Base-by-base conservation (phyloP, 1,140 invertebrate species). In the Drosophila nikananu region DNA sequence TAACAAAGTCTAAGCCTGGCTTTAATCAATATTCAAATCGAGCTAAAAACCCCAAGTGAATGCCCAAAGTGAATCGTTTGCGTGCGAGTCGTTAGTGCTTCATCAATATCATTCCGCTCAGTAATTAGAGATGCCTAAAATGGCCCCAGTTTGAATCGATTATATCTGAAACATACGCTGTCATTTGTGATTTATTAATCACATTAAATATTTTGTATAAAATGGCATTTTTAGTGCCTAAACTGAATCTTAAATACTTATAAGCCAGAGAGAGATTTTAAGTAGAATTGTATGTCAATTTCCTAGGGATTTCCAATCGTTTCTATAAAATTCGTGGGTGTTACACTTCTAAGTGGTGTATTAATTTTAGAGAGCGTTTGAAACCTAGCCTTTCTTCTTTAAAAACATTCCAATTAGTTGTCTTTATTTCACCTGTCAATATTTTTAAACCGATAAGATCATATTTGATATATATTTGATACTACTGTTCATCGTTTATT, bases 1-100 rank as follows among this genome's bases (percentile, higher is more conserved):
- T 12, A 42, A 66, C 55, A 81, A 78, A 21, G 61, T 65, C 25
- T 70, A 65, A 83, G 65, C 62, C 62, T 42, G 80, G 74, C 39
- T 74, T 62, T 42, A 70, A 79, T 52, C 54, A 41, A 37, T 55
- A 71, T 71, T 71, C 15, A 67, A 71, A 71, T 27, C 23, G 19
- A 52, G 41, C 5, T 67, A 17, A 51, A 46, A 68, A 17, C 21
- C 32, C 52, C 21, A 35, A 35, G 52, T 35, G 52, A 54, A 54
- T 54, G 52, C 19, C 19, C 19, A 19, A 52, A 21, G 21, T 63
- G 23, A 48, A 46, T 12, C 41, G 41, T 25, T 67, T 35, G 67
- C 48, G 37, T 66, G 39, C 39, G 25, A 35, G 27, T 63, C 12
- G 39, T 54, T 35, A 8, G n/a, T 66, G 63, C 52, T 27, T 70